Evolutionary conservation across 1,140 invertebrate species (phyloP).

Genomic region (Dreissena polymorpha): DNA sequence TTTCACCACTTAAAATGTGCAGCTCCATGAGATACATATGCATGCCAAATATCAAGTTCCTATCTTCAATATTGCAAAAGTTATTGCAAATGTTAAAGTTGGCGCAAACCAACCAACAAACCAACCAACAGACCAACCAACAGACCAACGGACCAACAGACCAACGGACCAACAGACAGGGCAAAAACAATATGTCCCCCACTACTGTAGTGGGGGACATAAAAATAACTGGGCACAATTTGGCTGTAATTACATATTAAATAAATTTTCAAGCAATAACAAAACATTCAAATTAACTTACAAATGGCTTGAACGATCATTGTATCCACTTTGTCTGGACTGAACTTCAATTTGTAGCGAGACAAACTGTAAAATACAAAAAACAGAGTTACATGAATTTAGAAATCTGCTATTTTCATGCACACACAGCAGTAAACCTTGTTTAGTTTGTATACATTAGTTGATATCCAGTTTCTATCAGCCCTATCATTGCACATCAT

Average conservation of each 20-base stretch:
- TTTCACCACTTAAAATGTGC: too few species aligned
- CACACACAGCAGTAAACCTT: not conserved
- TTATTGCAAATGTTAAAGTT: too few species aligned
- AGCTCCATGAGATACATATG: too few species aligned
- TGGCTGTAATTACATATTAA: not conserved
- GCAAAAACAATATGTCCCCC: too few species aligned
- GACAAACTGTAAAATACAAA: conserved; percentile 86
- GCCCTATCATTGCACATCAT: conserved; percentile 34
- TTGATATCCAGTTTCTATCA: conserved; percentile 4
- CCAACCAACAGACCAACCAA: too few species aligned
- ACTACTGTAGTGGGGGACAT: too few species aligned
- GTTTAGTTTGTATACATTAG: too few species aligned
- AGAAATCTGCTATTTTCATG: not conserved
- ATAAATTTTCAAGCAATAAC: not conserved
- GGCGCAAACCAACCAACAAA: too few species aligned
- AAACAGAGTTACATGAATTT: conserved; percentile 29
- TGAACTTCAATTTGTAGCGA: conserved; percentile 99
- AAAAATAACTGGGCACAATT: not conserved
- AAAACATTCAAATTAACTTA: conserved; percentile 70
- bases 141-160: too few species aligned
- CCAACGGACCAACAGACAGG: too few species aligned
- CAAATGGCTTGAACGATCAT: conserved; percentile 99
- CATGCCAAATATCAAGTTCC: too few species aligned
- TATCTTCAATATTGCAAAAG: too few species aligned
- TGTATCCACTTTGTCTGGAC: conserved; percentile 99